A percentile compares a stretch with the other conserved stretches of the same genome.
These are phyloP conservation scores for Larimichthys crocea DNA, from an alignment of 2,113 vertebrate genomes.

Conservation along the genomic window DNA sequence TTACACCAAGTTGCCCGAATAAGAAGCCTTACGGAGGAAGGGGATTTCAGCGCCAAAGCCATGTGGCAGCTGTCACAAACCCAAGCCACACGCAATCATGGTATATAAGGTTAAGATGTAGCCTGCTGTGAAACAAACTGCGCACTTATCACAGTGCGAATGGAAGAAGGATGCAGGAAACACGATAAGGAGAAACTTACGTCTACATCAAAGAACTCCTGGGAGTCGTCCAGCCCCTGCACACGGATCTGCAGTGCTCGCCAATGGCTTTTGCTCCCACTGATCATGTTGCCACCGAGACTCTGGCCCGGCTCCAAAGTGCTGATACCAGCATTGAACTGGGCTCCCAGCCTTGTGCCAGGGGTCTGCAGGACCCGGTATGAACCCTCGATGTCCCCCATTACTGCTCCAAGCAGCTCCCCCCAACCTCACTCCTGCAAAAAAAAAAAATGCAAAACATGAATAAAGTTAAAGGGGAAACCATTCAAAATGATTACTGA, in stretches of 20 bases:
- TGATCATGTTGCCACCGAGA: constrained; percentile 72
- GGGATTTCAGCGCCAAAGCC: constrained; percentile 80
- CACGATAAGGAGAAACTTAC: constrained; percentile 79
- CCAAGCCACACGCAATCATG: constrained; percentile 49
- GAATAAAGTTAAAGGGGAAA: too few species aligned
- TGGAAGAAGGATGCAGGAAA: not conserved
- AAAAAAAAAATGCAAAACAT: constrained; percentile 20
- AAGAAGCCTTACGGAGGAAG: constrained; percentile 75
- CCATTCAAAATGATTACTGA: not conserved
- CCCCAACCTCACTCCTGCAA: constrained; percentile 61
- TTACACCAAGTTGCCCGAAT: constrained; percentile 63
- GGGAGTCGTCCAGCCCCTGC: constrained; percentile 89
- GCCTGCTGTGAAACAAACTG: constrained; percentile 49
- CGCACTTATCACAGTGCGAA: constrained; percentile 19
- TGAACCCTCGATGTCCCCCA: constrained; percentile 95
- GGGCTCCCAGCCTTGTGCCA: constrained; percentile 88
- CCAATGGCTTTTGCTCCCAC: constrained; percentile 65
- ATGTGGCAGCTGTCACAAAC: constrained; percentile 79
- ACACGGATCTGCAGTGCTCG: constrained; percentile 85
- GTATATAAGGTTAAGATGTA: not conserved
- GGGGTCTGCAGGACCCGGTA: constrained; percentile 92
- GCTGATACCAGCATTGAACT: constrained; percentile 88
- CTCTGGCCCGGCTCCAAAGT: constrained; percentile 92
- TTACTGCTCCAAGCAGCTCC: constrained; percentile 75
- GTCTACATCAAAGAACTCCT: constrained; percentile 89